Conservation (phyloP, 2,797 vertebrate species). For the Austrolebias charrua region DNA sequence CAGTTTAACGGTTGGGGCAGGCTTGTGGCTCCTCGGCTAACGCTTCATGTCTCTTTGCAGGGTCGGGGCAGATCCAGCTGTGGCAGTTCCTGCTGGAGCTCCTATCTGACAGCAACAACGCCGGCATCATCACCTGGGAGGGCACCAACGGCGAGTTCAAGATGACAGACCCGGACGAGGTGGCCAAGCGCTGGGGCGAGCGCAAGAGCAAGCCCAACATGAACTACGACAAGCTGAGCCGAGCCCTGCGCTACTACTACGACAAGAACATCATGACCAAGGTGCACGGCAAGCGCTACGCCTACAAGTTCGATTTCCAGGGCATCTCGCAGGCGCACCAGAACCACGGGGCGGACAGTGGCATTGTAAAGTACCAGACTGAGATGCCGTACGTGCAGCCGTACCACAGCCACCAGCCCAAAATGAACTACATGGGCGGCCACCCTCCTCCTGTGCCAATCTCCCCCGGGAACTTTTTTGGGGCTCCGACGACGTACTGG, state of each 20-base stretch:
- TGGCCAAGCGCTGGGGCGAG: conserved; percentile 86
- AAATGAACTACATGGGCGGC: conserved; percentile 81
- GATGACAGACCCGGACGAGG: conserved; percentile 87
- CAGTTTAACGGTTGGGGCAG: no score
- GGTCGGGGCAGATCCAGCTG: conserved; percentile 88
- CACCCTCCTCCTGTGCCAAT: conserved; percentile 77
- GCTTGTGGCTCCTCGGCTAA: not conserved
- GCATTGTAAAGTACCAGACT: conserved; percentile 78
- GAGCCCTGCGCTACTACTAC: conserved; percentile 87
- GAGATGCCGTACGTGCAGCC: conserved; percentile 77
- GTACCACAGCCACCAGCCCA: conserved; percentile 86
- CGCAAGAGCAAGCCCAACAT: conserved; percentile 96
- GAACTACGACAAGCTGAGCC: conserved; percentile 99
- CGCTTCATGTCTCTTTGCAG: conserved; percentile 45
- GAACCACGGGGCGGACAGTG: conserved; percentile 73
- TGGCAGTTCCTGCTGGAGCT: conserved; percentile 89
- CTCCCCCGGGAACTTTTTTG: conserved; percentile 75
- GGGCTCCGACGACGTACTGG: conserved; percentile 76
- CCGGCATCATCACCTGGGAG: conserved; percentile 85
- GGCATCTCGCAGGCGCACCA: conserved; percentile 87
- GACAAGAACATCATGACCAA: conserved; percentile 92
- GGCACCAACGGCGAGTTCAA: conserved; percentile 87
- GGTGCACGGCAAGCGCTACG: conserved; percentile 87
- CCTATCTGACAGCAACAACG: conserved; percentile 81
- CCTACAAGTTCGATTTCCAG: conserved; percentile 89